phyloP scores from a whole-genome alignment of 1,140 invertebrate species.

The Coptotermes formosanus region DNA sequence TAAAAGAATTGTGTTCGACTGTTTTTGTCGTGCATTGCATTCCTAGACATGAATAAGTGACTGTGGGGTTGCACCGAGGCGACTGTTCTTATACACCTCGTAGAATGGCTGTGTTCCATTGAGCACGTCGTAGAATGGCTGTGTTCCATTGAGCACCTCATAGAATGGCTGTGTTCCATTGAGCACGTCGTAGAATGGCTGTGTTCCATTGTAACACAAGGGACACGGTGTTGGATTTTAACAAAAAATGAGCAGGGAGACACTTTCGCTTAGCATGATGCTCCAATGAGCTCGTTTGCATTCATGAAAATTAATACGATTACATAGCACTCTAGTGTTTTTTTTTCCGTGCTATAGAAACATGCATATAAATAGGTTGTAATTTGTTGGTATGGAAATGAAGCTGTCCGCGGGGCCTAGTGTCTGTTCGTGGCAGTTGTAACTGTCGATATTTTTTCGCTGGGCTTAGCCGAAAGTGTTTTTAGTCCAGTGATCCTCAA shows the following conservation, averaged over 20 bases:
- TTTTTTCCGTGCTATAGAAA: not conserved
- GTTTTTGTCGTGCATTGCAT: too few species aligned
- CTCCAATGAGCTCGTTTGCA: not conserved
- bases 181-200: too few species aligned
- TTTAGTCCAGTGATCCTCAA: too few species aligned
- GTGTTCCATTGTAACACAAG: not conserved
- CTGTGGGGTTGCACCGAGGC: too few species aligned
- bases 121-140: too few species aligned
- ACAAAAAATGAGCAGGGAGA: not conserved
- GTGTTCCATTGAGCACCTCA: not conserved
- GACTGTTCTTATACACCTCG: too few species aligned
- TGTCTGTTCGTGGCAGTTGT: not conserved
- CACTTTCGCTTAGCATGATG: not conserved
- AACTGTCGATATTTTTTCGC: too few species aligned
- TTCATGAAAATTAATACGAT: not conserved
- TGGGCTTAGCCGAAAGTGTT: too few species aligned
- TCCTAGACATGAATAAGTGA: too few species aligned
- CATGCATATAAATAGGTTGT: constrained; percentile 1
- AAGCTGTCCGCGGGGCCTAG: not conserved
- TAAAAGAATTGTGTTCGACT: too few species aligned
- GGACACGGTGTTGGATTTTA: not conserved
- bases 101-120: not conserved
- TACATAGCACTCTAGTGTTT: not conserved
- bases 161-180: not conserved
- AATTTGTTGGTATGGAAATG: constrained; percentile 15